Evolutionary conservation across 2,797 vertebrate species (phyloP), one percentile per base, ranked within the genome.

Genomic region (Lutjanus argentimaculatus): DNA sequence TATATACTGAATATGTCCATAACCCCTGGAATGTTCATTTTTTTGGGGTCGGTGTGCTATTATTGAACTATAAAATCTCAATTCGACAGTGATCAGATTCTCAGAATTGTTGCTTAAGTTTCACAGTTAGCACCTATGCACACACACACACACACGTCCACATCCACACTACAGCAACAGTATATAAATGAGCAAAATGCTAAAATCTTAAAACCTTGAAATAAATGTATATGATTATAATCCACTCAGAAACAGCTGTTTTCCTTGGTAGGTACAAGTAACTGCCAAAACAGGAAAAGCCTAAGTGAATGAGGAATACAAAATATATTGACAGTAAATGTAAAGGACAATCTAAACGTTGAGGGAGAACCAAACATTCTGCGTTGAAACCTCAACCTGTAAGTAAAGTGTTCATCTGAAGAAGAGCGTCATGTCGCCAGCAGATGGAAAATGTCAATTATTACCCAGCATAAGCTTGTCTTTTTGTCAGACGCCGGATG

Each of bases 61-160:
- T 36, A 48, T 87, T 80, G 52, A 89, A 67, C 81, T 93, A 92
- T 79, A 91, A 91, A 93, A 91, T 85, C 55, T 88, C 19, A 36
- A 80, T 80, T 83, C 72, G 59, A 90, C 82, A 75, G 70, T 70
- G 77, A 90, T 78, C 72, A 57, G 67, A 85, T 88, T 76, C 82
- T 84, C 57, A 70, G 67, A 88, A n/a, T 86, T 86, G 85, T 88
- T 82, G 79, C 84, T 90, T 75, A 75, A 85, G 61, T 84, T 91
- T 88, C 88, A 90, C 90, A 91, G 83, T 93, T 36, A 91, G 88
- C 90, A 91, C 91, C 88, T 89, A 89, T 73, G 70, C 80, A 49
- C 40, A 61, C 81, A 65, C 75, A 77, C 64, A 68, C 67, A 74
- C 71, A 40, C 71, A 83, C 51, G 2, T 84, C 58, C 89, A 88